phyloP scores from a whole-genome alignment of 2,888 invertebrate species.

The Pollenia griseotomentosa region DNA sequence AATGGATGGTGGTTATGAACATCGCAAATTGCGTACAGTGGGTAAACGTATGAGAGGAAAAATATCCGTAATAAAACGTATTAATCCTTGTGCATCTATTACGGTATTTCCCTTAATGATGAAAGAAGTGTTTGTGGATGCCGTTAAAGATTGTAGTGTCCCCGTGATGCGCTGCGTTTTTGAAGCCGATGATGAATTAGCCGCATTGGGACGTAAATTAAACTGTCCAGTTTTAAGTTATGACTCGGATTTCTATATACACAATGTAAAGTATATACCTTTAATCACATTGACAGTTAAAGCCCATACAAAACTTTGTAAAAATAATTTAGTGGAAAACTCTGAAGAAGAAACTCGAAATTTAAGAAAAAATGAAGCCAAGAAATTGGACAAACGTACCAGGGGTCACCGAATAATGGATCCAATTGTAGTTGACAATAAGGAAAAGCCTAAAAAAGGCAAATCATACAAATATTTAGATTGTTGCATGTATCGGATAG shows the following conservation, averaged over 20 bases:
- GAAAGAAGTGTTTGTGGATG: slow-evolving; percentile 90
- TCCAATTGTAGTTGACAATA: slow-evolving; percentile 75
- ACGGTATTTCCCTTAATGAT: slow-evolving; percentile 91
- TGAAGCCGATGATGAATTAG: slow-evolving; percentile 96
- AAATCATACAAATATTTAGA: slow-evolving; percentile 83
- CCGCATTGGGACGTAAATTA: slow-evolving; percentile 90
- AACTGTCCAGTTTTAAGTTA: slow-evolving; percentile 95
- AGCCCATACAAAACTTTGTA: slow-evolving; percentile 79
- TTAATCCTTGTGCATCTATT: slow-evolving; percentile 86
- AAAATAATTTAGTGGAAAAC: slow-evolving; percentile 35
- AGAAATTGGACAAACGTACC: slow-evolving; percentile 80
- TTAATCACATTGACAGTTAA: slow-evolving; percentile 88
- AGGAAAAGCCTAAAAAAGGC: slow-evolving; percentile 69
- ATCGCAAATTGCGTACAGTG: slow-evolving; percentile 89
- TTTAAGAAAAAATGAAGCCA: slow-evolving; percentile 78
- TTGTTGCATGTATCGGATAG: slow-evolving; percentile 90
- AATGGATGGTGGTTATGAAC: slow-evolving; percentile 92
- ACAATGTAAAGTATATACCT: slow-evolving; percentile 92
- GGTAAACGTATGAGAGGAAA: slow-evolving; percentile 86
- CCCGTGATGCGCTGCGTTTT: slow-evolving; percentile 90
- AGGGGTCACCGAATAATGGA: slow-evolving; percentile 78
- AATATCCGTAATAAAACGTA: slow-evolving; percentile 86
- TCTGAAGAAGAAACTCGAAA: slow-evolving; percentile 69
- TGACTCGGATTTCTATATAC: slow-evolving; percentile 97
- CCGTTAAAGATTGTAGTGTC: slow-evolving; percentile 88